Evolutionary conservation across 1,140 invertebrate species (phyloP).

Genomic region (Dysdera silvatica): DNA sequence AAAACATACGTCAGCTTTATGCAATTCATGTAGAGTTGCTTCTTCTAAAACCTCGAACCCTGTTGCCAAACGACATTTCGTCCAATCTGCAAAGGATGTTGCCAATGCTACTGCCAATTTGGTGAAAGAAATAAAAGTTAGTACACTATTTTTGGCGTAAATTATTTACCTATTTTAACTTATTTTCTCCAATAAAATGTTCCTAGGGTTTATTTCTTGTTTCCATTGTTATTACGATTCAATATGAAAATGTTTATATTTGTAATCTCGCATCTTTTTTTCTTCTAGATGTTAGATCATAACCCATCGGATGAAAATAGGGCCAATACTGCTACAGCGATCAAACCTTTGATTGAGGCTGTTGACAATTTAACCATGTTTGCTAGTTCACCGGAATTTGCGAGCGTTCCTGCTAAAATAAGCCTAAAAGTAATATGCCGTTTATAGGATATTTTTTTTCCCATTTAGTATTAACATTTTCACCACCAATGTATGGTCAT

Average conservation of each 20-base stretch:
- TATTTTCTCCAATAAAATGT: neutral
- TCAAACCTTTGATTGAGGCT: conserved; percentile 75
- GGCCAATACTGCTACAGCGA: conserved; percentile 66
- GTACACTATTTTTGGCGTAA: neutral
- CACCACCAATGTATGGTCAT: too few relatives aligned
- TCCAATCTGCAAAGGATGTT: conserved; percentile 94
- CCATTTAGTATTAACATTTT: too few relatives aligned
- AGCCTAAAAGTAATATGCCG: conserved; percentile 47
- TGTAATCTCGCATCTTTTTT: too few relatives aligned
- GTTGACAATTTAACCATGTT: conserved; percentile 89
- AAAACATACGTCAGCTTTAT: conserved; percentile 90
- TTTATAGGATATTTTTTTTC: neutral
- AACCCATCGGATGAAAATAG: conserved; percentile 67
- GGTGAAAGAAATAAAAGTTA: conserved; percentile 86
- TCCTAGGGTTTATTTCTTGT: too few relatives aligned
- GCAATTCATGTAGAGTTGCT: conserved; percentile 86
- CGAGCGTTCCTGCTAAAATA: conserved; percentile 82
- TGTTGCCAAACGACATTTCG: conserved; percentile 90
- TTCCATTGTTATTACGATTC: too few relatives aligned
- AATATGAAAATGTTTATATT: too few relatives aligned
- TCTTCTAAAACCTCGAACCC: conserved; percentile 87
- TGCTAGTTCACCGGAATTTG: conserved; percentile 86
- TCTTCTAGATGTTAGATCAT: conserved; percentile 59
- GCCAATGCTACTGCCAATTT: conserved; percentile 90
- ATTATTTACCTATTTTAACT: neutral